phyloP scores from a whole-genome alignment of 2,888 invertebrate species.

The Euzophera pinguis region DNA sequence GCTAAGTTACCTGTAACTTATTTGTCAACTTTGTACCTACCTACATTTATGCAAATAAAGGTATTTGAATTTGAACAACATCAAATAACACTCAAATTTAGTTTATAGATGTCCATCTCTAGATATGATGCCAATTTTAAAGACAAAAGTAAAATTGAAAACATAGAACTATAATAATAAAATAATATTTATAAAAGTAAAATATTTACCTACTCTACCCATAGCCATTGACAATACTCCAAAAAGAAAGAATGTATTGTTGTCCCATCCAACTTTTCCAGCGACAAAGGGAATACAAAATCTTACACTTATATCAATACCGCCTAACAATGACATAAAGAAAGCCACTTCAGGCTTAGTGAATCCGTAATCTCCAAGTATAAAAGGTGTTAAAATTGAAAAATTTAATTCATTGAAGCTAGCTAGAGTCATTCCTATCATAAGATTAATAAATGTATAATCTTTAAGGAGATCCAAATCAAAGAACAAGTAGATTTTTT shows the following conservation, averaged over 20 bases:
- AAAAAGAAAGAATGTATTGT: slow-evolving; percentile 84
- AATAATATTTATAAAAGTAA: background rate
- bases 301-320: slow-evolving; percentile 82
- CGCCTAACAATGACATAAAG: slow-evolving; percentile 84
- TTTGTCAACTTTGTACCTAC: no score
- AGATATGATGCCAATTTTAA: no score
- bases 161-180: no score
- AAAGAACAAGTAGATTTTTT: slow-evolving; percentile 83
- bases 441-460: slow-evolving; percentile 84
- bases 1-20: no score
- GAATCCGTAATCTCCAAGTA: slow-evolving; percentile 84
- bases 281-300: slow-evolving; percentile 85
- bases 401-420: slow-evolving; percentile 87
- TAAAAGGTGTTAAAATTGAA: slow-evolving; percentile 85
- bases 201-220: slow-evolving; percentile 80
- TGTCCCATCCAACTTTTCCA: slow-evolving; percentile 84
- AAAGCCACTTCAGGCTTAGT: slow-evolving; percentile 81
- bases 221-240: slow-evolving; percentile 84
- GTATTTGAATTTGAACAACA: no score
- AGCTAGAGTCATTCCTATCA: slow-evolving; percentile 85
- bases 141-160: no score
- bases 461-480: slow-evolving; percentile 85
- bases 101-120: no score
- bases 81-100: no score
- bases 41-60: no score